phyloP scores from a whole-genome alignment of 2,797 vertebrate genomes.

The Acanthornis magna region DNA sequence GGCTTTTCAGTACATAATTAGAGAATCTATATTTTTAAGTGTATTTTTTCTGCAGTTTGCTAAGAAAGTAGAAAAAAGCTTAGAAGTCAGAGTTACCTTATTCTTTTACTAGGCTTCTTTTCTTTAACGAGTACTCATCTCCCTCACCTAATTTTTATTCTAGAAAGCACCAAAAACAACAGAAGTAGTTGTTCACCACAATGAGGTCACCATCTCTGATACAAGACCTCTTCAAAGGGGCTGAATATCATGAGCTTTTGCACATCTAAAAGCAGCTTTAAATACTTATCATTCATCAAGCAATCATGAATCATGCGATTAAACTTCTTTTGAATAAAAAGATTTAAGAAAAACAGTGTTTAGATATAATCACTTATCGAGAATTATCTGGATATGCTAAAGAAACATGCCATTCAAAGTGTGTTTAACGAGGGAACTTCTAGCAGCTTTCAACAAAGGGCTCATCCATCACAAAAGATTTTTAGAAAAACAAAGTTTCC shows the following conservation, averaged over 20 bases:
- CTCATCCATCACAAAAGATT: not conserved
- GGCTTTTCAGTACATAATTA: not conserved
- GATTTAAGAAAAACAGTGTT: not conserved
- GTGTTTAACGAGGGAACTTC: not conserved
- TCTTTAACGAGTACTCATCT: not conserved
- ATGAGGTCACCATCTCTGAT: not conserved
- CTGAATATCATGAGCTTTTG: not conserved
- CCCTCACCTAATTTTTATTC: not conserved
- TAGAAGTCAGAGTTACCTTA: not conserved
- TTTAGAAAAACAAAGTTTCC: constrained; percentile 21
- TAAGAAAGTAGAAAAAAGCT: not conserved
- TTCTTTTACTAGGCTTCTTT: not conserved
- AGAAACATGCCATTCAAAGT: constrained; percentile 16
- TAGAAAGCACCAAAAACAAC: not conserved
- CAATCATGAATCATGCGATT: not conserved
- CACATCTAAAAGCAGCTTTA: not conserved
- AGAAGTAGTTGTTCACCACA: not conserved
- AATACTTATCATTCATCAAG: not conserved
- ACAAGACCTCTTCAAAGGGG: not conserved
- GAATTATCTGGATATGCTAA: constrained; percentile 14
- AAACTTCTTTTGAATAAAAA: not conserved
- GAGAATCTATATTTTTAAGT: not conserved
- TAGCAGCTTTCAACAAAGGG: not conserved
- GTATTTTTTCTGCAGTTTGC: not conserved
- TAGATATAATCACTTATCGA: not conserved